A percentile compares a stretch with the other conserved stretches of the same genome.
phyloP scores from a whole-genome alignment of 2,888 invertebrate genomes.

The Amphipoea oculea region DNA sequence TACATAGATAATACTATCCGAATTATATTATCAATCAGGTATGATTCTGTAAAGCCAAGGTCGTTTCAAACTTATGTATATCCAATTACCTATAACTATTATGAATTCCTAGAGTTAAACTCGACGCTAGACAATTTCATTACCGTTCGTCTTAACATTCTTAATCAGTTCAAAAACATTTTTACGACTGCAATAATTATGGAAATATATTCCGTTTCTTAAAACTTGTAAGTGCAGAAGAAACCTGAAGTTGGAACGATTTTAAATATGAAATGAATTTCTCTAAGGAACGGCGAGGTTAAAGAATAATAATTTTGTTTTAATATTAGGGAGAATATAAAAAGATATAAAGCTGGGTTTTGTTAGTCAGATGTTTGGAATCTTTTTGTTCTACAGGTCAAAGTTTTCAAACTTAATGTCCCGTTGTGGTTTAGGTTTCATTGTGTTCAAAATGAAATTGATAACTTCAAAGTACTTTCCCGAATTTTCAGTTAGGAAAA shows the following conservation, averaged over 20 bases:
- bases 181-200: constrained; percentile 32
- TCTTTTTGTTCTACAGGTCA: constrained; percentile 27
- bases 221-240: constrained; percentile 45
- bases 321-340: constrained; percentile 31
- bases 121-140: constrained; percentile 16
- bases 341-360: constrained; percentile 6
- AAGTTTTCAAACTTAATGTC: constrained; percentile 16
- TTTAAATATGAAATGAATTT: constrained; percentile 37
- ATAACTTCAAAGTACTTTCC: constrained; percentile 26
- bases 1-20: not conserved
- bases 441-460: constrained; percentile 28
- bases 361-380: constrained; percentile 13
- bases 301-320: constrained; percentile 36
- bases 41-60: constrained; percentile 13
- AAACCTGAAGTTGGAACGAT: constrained; percentile 32
- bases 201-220: constrained; percentile 53
- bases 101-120: constrained; percentile 10
- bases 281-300: constrained; percentile 11
- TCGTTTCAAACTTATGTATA: not conserved
- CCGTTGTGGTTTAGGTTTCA: constrained; percentile 6
- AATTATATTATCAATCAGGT: constrained; percentile 31
- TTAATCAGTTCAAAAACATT: constrained; percentile 47
- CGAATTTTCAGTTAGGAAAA: constrained; percentile 4
- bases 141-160: constrained; percentile 16
- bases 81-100: constrained; percentile 1